A percentile compares a stretch with the other conserved stretches of the same genome.
phyloP scores from a whole-genome alignment of 2,113 vertebrate species.

The Laticauda laticaudata region DNA sequence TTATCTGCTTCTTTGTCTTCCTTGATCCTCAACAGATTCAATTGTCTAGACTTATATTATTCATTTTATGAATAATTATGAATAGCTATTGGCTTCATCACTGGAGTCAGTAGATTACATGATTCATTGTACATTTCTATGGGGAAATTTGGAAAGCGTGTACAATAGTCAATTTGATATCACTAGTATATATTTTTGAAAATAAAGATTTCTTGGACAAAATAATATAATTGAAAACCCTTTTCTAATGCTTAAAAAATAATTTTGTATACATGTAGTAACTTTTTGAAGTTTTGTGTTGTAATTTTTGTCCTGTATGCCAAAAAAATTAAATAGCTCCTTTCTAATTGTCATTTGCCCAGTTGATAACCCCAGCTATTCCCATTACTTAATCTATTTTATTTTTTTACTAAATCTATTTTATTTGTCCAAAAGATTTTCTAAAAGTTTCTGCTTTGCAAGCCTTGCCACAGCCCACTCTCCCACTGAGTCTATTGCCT shows the following conservation, averaged over 20 bases:
- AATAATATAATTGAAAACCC: background rate
- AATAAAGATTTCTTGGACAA: background rate
- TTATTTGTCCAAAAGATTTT: constrained; percentile 61
- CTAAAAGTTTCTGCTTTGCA: constrained; percentile 65
- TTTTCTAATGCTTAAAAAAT: background rate
- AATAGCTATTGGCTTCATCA: background rate
- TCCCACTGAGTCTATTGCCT: constrained; percentile 63
- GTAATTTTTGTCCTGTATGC: background rate
- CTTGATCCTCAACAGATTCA: background rate
- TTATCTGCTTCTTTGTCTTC: background rate
- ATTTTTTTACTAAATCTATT: constrained; percentile 63
- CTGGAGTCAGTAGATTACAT: background rate
- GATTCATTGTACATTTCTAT: background rate
- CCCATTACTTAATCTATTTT: constrained; percentile 64
- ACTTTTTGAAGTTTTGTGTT: background rate
- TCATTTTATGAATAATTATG: background rate
- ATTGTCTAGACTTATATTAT: background rate
- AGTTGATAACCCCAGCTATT: constrained; percentile 37
- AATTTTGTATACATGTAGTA: background rate
- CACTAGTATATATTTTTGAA: background rate
- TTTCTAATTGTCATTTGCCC: background rate
- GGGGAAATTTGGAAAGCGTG: background rate
- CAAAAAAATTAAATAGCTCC: background rate
- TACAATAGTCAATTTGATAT: background rate
- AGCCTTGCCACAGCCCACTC: constrained; percentile 57